phyloP scores from a whole-genome alignment of 2,888 invertebrate genomes.

The Hesperia comma region DNA sequence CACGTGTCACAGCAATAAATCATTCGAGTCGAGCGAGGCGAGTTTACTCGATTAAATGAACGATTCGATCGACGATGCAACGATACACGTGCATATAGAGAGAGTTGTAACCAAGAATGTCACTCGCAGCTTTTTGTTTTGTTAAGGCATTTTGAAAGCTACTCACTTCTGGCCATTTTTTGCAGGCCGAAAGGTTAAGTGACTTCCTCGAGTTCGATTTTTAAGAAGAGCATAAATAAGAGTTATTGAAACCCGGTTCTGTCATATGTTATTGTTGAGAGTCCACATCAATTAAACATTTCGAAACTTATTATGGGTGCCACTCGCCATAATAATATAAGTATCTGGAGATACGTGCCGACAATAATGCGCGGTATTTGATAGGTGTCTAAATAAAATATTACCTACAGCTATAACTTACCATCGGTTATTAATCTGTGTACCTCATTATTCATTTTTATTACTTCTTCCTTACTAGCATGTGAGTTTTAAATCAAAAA shows the following conservation, averaged over 20 bases:
- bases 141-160: constrained; percentile 37
- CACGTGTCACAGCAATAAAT: constrained; percentile 82
- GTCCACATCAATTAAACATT: constrained; percentile 36
- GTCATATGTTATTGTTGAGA: constrained; percentile 31
- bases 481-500: too few relatives aligned
- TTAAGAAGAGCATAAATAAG: constrained; percentile 36
- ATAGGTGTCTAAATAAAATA: constrained; percentile 21
- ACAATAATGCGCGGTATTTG: constrained; percentile 14
- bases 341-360: constrained; percentile 10
- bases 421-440: constrained; percentile 16
- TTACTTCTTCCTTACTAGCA: not conserved
- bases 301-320: constrained; percentile 32
- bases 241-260: constrained; percentile 31
- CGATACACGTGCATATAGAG: constrained; percentile 69
- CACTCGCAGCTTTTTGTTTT: constrained; percentile 65
- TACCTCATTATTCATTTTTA: not conserved
- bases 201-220: constrained; percentile 37
- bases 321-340: not conserved
- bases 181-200: constrained; percentile 31
- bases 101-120: constrained; percentile 78
- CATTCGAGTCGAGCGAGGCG: constrained; percentile 70
- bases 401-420: constrained; percentile 20
- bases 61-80: constrained; percentile 76
- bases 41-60: constrained; percentile 79
- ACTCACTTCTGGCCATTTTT: constrained; percentile 29